Percentiles rank a stretch among this genome's conserved stretches.
Evolutionary conservation across 2,888 invertebrate genomes (phyloP).

Genomic region (Exocentrus adspersus): DNA sequence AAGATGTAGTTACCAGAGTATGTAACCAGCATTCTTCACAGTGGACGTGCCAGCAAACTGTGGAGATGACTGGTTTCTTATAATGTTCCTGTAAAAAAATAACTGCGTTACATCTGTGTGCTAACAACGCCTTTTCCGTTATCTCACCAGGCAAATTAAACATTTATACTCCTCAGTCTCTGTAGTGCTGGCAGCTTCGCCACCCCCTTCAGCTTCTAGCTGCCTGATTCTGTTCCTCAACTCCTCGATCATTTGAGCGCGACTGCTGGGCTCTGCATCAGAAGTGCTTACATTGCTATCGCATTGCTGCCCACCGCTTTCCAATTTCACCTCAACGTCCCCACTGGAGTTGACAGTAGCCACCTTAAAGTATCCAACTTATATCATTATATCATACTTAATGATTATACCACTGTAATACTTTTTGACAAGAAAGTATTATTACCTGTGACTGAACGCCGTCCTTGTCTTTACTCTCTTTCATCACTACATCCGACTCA

Average conservation of each 20-base stretch:
- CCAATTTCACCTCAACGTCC: constrained; percentile 61
- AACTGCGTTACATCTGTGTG: constrained; percentile 7
- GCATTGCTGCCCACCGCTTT: constrained; percentile 58
- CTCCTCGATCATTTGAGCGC: constrained; percentile 67
- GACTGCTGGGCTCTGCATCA: constrained; percentile 63
- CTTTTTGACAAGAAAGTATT: background rate
- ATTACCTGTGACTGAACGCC: constrained; percentile 56
- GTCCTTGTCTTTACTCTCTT: constrained; percentile 54
- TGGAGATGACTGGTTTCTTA: constrained; percentile 72
- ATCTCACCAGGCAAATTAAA: constrained; percentile 78
- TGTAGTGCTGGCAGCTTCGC: constrained; percentile 31
- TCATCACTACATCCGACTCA: constrained; percentile 59
- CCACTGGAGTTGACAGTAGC: constrained; percentile 63
- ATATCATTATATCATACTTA: no score
- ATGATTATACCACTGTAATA: no score
- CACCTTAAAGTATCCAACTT: constrained; percentile 43
- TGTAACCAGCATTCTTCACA: constrained; percentile 79
- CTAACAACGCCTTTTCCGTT: constrained; percentile 33
- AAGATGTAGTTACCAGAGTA: constrained; percentile 65
- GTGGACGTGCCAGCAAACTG: constrained; percentile 77
- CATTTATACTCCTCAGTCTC: constrained; percentile 72
- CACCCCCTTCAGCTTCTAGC: constrained; percentile 65
- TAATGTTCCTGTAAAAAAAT: constrained; percentile 68
- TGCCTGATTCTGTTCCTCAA: constrained; percentile 68
- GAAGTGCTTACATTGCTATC: constrained; percentile 65